Percentiles rank a stretch among this genome's conserved stretches.
phyloP scores from a whole-genome alignment of 2,797 vertebrate species.

The Eupleurogrammus muticus region DNA sequence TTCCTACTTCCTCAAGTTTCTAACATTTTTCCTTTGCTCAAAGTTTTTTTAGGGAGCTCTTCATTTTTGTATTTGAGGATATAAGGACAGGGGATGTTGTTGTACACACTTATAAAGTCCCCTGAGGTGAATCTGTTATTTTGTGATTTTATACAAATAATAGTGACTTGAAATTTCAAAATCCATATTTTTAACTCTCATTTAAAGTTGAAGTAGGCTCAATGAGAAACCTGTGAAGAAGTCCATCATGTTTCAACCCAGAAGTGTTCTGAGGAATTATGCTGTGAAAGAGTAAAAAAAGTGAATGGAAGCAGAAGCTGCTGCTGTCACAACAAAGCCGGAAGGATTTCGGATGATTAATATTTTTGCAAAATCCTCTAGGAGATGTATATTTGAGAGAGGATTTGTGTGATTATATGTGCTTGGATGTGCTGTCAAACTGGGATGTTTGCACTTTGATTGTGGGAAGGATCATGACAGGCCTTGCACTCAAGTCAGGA shows the following conservation, averaged over 20 bases:
- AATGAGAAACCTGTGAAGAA: no score
- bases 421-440: conserved; percentile 9
- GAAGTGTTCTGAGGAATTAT: neutral
- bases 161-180: no score
- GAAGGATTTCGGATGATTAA: conserved; percentile 24
- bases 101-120: no score
- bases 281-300: neutral
- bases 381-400: conserved; percentile 1
- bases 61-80: no score
- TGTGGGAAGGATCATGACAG: conserved; percentile 26
- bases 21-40: no score
- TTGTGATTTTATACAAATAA: no score
- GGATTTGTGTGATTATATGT: neutral
- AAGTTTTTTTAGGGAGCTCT: no score
- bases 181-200: no score
- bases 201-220: no score
- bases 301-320: conserved; percentile 22
- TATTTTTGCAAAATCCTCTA: conserved; percentile 21
- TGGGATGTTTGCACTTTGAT: conserved; percentile 31
- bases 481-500: conserved; percentile 36
- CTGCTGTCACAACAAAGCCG: conserved; percentile 31
- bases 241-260: neutral
- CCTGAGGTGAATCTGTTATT: no score
- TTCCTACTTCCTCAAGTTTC: no score
- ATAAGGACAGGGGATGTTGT: no score